These are phyloP conservation scores for Sebastes oblongus DNA, from an alignment of 2,797 vertebrate genomes.

Conservation along the genomic window DNA sequence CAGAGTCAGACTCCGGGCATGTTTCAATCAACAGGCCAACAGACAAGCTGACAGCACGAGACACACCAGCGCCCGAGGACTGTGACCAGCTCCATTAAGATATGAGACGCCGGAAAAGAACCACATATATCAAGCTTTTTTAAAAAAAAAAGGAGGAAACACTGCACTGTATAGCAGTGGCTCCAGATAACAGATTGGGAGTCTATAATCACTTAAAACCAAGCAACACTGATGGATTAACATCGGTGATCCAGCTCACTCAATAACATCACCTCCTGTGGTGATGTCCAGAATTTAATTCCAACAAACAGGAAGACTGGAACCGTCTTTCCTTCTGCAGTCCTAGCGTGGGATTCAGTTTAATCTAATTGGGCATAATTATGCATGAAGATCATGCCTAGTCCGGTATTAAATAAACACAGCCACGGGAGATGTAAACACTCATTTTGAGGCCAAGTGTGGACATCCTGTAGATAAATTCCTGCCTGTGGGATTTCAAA, in stretches of 20 bases:
- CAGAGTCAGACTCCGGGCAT: slow-evolving; percentile 3
- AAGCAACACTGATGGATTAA: background rate
- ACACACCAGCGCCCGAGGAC: background rate
- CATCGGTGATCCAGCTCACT: background rate
- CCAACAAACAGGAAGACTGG: background rate
- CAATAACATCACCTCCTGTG: background rate
- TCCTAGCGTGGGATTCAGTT: slow-evolving; percentile 5
- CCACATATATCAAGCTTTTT: slow-evolving; percentile 13
- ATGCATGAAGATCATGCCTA: slow-evolving; percentile 9
- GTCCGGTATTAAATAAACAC: slow-evolving; percentile 4
- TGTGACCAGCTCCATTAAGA: background rate
- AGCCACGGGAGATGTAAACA: slow-evolving; percentile 13
- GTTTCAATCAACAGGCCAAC: slow-evolving; percentile 52
- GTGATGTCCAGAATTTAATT: background rate
- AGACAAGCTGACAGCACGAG: slow-evolving; percentile 18
- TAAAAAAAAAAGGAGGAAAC: background rate
- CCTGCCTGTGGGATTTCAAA: slow-evolving; percentile 10
- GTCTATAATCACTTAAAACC: background rate
- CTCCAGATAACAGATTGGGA: background rate
- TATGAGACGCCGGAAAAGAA: background rate
- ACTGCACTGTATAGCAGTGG: background rate
- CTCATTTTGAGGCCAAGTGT: background rate
- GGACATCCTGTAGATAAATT: background rate
- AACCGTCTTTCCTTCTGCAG: background rate
- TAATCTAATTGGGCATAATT: slow-evolving; percentile 33